Evolutionary conservation across 2,888 invertebrate genomes (phyloP), one percentile per base, ranked within the genome.

Genomic region (Microplitis manilae): DNA sequence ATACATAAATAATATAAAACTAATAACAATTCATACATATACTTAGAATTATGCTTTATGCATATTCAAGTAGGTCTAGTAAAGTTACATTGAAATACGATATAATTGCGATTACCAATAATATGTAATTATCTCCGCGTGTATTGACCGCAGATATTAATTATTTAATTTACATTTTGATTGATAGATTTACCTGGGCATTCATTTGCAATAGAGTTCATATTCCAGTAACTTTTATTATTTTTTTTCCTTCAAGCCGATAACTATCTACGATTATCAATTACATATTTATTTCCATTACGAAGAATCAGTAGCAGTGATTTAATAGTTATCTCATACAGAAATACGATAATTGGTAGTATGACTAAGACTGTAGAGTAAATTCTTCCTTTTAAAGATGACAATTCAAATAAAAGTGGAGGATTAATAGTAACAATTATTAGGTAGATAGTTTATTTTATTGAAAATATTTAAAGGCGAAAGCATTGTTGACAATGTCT

Each of bases 401-500:
- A 50, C 5, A 50, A 50, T 50, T 50, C 50, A 13, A 5, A 50
- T 13, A 50, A 9, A 9, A 50, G 50, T 50, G 9, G 4, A 13
- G 9, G 30, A 30, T 30, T 30, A 30, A 30, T 30, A 30, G 2
- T 4, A 30, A 4, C 2, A 30, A 30, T 30, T 30, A 30, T 30
- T 2, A 30, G 30, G 30, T 30, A 30, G 30, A 30, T 30, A 4
- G 30, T 30, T 13, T 8, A 50, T 50, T 50, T 50, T 13, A 50
- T 39, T 69, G 76, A 50, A 64, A 17, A 72, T 38, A 67, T 73
- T 70, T 64, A 79, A 50, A 68, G 75, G 71, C 76, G 70, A 79
- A 73, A 78, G 76, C 76, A 80, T 80, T 81, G 71, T 50, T 68
- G 59, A 20, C 62, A 41, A 60, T 8, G 20, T 59, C 59, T 62